Percentiles rank a stretch among this genome's conserved stretches.
Conservation (phyloP, 1,140 invertebrate species). For the honey bee (Apis mellifera) region DNA sequence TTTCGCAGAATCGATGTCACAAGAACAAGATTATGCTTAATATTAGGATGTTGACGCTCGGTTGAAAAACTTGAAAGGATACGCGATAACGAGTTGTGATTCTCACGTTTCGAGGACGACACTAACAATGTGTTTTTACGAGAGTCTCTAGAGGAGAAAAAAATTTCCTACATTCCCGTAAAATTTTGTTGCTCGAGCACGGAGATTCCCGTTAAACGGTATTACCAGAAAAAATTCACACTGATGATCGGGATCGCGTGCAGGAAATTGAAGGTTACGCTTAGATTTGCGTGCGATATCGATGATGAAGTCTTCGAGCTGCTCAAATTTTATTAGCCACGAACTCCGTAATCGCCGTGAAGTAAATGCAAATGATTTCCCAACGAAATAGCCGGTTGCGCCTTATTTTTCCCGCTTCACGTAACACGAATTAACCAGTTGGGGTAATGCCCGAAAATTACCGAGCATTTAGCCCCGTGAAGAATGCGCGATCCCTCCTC, state of each 20-base stretch:
- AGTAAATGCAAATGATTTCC: constrained; percentile 50
- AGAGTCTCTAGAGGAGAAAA: neutral
- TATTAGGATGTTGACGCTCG: neutral
- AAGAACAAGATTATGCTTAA: neutral
- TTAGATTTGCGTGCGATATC: constrained; percentile 55
- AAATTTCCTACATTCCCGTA: neutral
- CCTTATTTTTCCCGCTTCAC: constrained; percentile 3
- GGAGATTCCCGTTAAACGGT: constrained; percentile 2
- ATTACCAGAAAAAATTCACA: constrained; percentile 20
- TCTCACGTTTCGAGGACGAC: neutral
- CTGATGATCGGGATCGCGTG: constrained; percentile 62
- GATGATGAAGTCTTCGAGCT: constrained; percentile 57
- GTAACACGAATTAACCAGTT: constrained; percentile 41
- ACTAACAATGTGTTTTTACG: neutral
- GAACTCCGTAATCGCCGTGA: constrained; percentile 32
- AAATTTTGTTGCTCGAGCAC: neutral
- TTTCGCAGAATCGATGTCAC: too few relatives aligned
- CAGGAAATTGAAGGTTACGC: constrained; percentile 64
- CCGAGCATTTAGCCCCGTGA: constrained; percentile 9
- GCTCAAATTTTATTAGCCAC: constrained; percentile 59
- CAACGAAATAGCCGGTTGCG: constrained; percentile 13
- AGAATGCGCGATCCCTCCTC: neutral
- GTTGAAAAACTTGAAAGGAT: neutral
- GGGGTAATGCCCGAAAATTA: constrained; percentile 38
- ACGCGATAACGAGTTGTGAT: neutral